Base-by-base conservation (phyloP, 1,140 invertebrate species). In the Penaeus indicus region DNA sequence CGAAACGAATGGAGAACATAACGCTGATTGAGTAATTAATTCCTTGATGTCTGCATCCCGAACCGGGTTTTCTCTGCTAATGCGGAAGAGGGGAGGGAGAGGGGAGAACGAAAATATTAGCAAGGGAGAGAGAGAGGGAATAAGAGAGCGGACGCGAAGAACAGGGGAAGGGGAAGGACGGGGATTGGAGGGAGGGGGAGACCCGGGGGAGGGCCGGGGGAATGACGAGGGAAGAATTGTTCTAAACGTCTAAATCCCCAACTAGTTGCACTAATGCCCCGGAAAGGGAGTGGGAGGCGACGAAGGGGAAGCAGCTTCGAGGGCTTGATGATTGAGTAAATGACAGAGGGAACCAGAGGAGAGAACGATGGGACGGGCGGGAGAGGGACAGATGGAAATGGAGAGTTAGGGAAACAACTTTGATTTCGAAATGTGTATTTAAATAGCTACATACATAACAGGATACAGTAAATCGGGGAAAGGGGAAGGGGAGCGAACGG, bases 391-490 rank as follows among this genome's bases (percentile, higher is more conserved):
- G 62, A 79, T 47, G 47, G 84, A 79, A 78, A 78, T 32, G 21
- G 67, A 61, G 72, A 86, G 38, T 32, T 32, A 84, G 82, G 54
- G 42, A 62, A 32, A 60, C 27, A 77, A 67, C 79, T 82, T 82
- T 87, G 85, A 82, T 87, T 87, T 82, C 85, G 78, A 87, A 87
- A 87, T 87, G 85, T 82, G 85, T 87, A 87, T 87, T 87, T 87
- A 87, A 87, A 87, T 87, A 87, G 85, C 78, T 47, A 87, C 85
- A 87, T 87, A 87, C 85, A 87, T 87, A 87, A 87, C 85, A 81
- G 85, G 78, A 81, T 81, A 87, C 78, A 82, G 85, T 69, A 69
- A 82, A 87, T 62, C 78, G 85, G 67, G 77, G 47, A 77, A 82
- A 38, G 64, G 77, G 78, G 78, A 47, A 69, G 63, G 85, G 63